These are phyloP conservation scores for Ailuropoda melanoleuca DNA, from an alignment of 2,113 vertebrate species.

Conservation along the genomic window DNA sequence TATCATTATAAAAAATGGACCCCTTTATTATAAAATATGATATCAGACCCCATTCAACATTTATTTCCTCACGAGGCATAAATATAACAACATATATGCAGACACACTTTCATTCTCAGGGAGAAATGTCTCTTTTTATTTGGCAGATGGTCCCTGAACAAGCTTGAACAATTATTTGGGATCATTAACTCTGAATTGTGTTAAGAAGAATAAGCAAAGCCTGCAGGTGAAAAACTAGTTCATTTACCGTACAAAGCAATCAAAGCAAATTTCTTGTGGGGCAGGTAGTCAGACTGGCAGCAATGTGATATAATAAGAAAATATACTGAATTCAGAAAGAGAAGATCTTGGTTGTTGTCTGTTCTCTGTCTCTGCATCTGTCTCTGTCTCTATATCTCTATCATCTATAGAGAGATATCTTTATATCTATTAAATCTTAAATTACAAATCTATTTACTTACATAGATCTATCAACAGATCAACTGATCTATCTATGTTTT, in stretches of 20 bases:
- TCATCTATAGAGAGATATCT: neutral
- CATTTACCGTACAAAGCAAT: conserved; percentile 33
- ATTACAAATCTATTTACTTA: neutral
- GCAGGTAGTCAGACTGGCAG: neutral
- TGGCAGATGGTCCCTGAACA: conserved; percentile 15
- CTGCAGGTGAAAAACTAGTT: neutral
- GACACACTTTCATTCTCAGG: neutral
- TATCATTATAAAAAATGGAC: neutral
- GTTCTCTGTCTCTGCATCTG: neutral
- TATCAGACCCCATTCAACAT: neutral
- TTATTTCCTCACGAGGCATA: neutral
- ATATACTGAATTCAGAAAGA: neutral
- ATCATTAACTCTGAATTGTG: conserved; percentile 54
- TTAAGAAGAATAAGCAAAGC: conserved; percentile 44
- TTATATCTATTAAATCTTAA: neutral
- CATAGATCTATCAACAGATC: neutral
- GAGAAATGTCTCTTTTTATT: neutral
- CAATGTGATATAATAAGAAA: neutral
- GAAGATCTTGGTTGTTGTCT: neutral
- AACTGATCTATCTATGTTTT: neutral
- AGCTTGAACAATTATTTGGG: conserved; percentile 16
- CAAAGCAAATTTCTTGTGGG: neutral
- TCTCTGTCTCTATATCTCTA: neutral
- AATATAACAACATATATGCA: neutral
- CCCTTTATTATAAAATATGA: neutral